These are phyloP conservation scores for Neotoma lepida DNA, from an alignment of 2,113 vertebrate species.

Conservation along the genomic window DNA sequence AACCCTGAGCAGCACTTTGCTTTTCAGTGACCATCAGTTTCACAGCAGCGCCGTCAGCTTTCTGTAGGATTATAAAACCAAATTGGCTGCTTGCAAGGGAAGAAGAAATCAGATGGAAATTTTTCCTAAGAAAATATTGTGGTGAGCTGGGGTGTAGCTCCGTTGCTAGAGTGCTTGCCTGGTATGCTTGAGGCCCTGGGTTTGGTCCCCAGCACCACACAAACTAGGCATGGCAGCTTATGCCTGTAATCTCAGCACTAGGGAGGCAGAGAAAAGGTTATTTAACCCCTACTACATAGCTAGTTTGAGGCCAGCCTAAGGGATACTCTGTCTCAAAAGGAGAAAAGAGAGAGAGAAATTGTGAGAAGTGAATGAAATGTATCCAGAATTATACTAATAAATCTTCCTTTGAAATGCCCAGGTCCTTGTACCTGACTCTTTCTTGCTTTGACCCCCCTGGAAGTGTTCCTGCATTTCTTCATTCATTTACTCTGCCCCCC, in stretches of 20 bases:
- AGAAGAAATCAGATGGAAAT: background rate
- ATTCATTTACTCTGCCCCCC: background rate
- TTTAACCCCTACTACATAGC: background rate
- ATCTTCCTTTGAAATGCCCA: background rate
- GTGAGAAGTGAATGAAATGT: background rate
- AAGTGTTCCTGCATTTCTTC: background rate
- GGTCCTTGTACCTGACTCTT: background rate
- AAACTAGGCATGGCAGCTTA: background rate
- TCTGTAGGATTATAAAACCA: constrained; percentile 7
- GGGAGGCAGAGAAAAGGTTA: background rate
- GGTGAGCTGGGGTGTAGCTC: background rate
- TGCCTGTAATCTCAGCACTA: background rate
- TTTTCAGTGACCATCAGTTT: constrained; percentile 41
- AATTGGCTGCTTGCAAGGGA: constrained; percentile 27
- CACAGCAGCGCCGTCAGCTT: background rate
- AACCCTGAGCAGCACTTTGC: background rate
- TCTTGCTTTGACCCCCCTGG: background rate
- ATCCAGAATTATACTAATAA: background rate
- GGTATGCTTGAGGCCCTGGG: background rate
- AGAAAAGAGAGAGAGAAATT: background rate
- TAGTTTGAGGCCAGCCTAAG: background rate
- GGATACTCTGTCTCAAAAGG: background rate
- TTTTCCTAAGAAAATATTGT: background rate
- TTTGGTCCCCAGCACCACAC: background rate
- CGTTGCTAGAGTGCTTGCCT: background rate